These are phyloP conservation scores for Hippocampus zosterae DNA, from an alignment of 2,113 vertebrate genomes.

Conservation along the genomic window DNA sequence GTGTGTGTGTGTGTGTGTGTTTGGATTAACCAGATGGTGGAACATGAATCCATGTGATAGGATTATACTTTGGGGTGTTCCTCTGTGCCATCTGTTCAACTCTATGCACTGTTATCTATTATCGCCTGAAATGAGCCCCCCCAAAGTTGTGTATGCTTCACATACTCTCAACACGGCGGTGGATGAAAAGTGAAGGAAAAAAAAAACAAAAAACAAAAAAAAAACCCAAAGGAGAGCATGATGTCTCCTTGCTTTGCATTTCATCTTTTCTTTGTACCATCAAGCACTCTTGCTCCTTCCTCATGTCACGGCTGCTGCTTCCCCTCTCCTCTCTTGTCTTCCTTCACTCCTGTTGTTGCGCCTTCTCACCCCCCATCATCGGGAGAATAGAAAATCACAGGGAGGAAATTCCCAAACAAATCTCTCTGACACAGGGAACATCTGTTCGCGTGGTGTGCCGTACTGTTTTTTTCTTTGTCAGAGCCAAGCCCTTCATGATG, in stretches of 20 bases:
- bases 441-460: constrained; percentile 39
- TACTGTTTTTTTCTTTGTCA: constrained; percentile 22
- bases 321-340: constrained; percentile 16
- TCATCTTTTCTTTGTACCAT: constrained; percentile 15
- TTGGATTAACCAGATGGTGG: constrained; percentile 93
- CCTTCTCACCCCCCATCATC: constrained; percentile 30
- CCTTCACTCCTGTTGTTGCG: constrained; percentile 19
- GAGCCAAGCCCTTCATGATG: constrained; percentile 35
- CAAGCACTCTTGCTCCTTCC: constrained; percentile 14
- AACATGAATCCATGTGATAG: constrained; percentile 94
- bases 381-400: constrained; percentile 48
- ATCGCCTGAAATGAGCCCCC: constrained; percentile 59
- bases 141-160: constrained; percentile 52
- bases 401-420: constrained; percentile 61
- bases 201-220: neutral
- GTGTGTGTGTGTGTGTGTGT: constrained; percentile 61
- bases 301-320: constrained; percentile 1
- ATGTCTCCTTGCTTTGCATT: constrained; percentile 7
- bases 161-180: constrained; percentile 26
- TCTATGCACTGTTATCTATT: constrained; percentile 63
- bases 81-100: constrained; percentile 87
- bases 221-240: neutral
- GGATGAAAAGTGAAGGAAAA: constrained; percentile 8
- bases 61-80: constrained; percentile 94
- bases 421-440: constrained; percentile 51